phyloP scores from a whole-genome alignment of 2,888 invertebrate species.

The Drosophila trichaetosa region DNA sequence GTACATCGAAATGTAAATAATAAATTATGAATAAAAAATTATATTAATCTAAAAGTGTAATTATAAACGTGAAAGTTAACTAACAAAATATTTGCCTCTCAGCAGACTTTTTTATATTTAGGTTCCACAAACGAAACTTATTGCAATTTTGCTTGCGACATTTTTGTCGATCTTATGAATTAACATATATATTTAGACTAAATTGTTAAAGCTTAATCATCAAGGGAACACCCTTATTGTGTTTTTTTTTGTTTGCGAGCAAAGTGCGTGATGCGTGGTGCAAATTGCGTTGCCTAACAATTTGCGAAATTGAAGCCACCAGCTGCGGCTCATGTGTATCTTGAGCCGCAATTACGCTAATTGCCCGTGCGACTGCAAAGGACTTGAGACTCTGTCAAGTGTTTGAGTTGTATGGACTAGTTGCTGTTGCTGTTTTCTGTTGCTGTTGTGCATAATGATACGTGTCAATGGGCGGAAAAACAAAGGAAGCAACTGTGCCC shows the following conservation, averaged over 20 bases:
- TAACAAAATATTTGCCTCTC: not conserved
- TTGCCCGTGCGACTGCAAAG: conserved; percentile 48
- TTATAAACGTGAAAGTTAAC: not conserved
- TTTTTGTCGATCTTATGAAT: not conserved
- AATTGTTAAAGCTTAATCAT: not conserved
- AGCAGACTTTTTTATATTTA: not conserved
- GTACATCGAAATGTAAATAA: not conserved
- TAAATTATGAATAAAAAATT: not conserved
- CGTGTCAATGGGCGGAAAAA: conserved; percentile 55
- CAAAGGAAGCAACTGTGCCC: conserved; percentile 33
- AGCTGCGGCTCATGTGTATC: conserved; percentile 5
- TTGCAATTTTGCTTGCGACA: not conserved
- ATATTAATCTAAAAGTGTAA: not conserved
- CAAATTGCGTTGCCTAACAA: conserved; percentile 23
- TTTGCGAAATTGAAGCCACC: conserved; percentile 17
- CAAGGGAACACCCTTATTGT: not conserved
- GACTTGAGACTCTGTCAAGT: conserved; percentile 43
- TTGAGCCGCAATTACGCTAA: conserved; percentile 68
- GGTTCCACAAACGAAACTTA: too few species aligned
- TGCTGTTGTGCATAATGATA: conserved; percentile 40
- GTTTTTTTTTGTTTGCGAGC: not conserved
- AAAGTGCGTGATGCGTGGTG: conserved; percentile 13
- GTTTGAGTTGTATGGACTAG: conserved; percentile 18
- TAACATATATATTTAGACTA: not conserved
- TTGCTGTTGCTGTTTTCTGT: conserved; percentile 11